Evolutionary conservation across 2,888 invertebrate species (phyloP), one percentile per base, ranked within the genome.

Genomic region (Eugnorisma glareosa): DNA sequence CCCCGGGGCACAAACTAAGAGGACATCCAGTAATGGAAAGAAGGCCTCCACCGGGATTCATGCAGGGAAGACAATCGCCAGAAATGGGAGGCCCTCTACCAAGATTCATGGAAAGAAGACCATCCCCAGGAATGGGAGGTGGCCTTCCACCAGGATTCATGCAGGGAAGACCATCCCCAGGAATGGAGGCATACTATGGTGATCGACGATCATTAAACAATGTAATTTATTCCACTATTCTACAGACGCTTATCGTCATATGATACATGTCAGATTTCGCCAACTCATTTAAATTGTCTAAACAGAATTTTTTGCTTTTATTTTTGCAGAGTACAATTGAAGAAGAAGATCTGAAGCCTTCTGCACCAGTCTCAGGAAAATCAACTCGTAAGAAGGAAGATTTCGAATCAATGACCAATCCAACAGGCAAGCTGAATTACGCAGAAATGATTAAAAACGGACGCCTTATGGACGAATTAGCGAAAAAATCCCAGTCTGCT

Each of bases 281-380:
- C 1, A 10, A 21, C 13, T 24, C 4, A 31, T 54, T 73, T 43
- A n/a, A 18, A 35, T 24, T 51, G 7, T 21, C n/a, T n/a, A 2
- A 35, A 21, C 8, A 15, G n/a, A n/a, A n/a, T n/a, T 0, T 57
- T 15, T 43, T 31, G 21, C 21, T 21, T 43, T 21, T n/a, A 2
- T 71, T 73, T 51, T 72, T 72, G 7, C 54, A 73, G 73, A 43
- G 15, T 35, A 57, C 57, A 54, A 21, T 57, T 28, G 57, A 35
- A 2, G 37, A 18, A 68, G 18, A 3, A 21, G 21, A 35, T 54
- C 8, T 15, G 2, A 21, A 61, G 3, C 1, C 37, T 48, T 28
- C 10, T 24, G 28, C 28, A 31, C 31, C 10, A 10, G 2, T 37
- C 15, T 61, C n/a, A 63, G 40, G 1, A n/a, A 75, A 63, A 31